Evolutionary conservation across 2,797 vertebrate species (phyloP).

Genomic region (Morelia viridis): DNA sequence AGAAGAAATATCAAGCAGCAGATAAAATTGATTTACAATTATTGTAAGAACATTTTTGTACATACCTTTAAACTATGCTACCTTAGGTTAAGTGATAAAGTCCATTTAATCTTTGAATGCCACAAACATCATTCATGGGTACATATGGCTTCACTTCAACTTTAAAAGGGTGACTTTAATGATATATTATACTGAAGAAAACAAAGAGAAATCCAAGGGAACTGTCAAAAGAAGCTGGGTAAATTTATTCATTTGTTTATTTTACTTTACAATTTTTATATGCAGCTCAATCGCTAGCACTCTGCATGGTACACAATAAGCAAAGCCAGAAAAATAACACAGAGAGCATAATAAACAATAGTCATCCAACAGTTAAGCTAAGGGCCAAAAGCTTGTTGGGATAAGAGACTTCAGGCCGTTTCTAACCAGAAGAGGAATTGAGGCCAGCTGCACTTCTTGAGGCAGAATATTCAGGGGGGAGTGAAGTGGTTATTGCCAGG

Average conservation of each 20-base stretch:
- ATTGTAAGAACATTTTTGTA: slow-evolving; percentile 2
- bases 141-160: not conserved
- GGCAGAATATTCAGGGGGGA: not conserved
- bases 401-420: not conserved
- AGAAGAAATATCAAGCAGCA: not conserved
- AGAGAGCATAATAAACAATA: not conserved
- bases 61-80: slow-evolving; percentile 2
- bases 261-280: not conserved
- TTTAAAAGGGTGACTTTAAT: slow-evolving; percentile 2
- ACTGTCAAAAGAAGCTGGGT: slow-evolving; percentile 15
- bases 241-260: not conserved
- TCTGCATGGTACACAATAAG: not conserved
- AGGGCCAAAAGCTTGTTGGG: not conserved
- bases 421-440: not conserved
- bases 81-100: not conserved
- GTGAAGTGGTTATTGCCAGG: not conserved
- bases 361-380: not conserved
- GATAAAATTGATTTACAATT: slow-evolving; percentile 2
- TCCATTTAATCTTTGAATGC: not conserved
- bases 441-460: not conserved
- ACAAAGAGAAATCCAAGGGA: slow-evolving; percentile 1
- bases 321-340: not conserved
- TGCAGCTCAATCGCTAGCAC: not conserved
- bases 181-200: not conserved
- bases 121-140: slow-evolving; percentile 10